These are phyloP conservation scores for Peromyscus eremicus DNA, from an alignment of 2,797 vertebrate genomes.

Conservation along the genomic window DNA sequence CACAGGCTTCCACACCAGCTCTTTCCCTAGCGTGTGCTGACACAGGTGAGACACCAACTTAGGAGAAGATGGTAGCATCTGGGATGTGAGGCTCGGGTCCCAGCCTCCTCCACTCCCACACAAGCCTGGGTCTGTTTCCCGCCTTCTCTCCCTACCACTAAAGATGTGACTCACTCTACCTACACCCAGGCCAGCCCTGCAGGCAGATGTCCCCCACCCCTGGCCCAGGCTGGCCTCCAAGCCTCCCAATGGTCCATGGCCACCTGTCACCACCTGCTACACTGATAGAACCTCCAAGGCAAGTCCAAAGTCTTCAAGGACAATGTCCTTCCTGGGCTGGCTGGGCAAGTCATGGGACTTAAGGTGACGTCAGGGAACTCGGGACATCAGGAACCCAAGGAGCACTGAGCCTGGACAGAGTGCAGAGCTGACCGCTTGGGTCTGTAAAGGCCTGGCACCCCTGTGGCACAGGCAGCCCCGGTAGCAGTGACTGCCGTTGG, in stretches of 20 bases:
- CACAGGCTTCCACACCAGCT: neutral
- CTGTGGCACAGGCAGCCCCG: neutral
- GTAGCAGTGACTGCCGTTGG: neutral
- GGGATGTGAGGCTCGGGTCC: conserved; percentile 14
- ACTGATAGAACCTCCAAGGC: neutral
- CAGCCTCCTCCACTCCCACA: conserved; percentile 58
- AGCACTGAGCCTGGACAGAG: conserved; percentile 49
- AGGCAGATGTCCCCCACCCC: conserved; percentile 19
- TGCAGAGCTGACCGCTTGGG: conserved; percentile 20
- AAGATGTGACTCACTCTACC: conserved; percentile 72
- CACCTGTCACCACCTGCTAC: conserved; percentile 37
- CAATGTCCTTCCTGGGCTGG: conserved; percentile 66
- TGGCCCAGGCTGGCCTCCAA: neutral
- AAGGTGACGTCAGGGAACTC: conserved; percentile 71
- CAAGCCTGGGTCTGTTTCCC: neutral
- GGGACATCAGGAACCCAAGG: conserved; percentile 57
- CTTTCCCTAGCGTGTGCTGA: neutral
- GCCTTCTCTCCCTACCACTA: conserved; percentile 50
- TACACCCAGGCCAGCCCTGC: conserved; percentile 39
- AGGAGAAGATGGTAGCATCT: conserved; percentile 31
- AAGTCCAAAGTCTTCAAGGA: conserved; percentile 76
- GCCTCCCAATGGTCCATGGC: conserved; percentile 20
- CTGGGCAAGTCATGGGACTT: conserved; percentile 70
- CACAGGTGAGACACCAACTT: conserved; percentile 25
- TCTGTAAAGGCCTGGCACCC: neutral